Percentiles rank a stretch among this genome's conserved stretches.
phyloP scores from a whole-genome alignment of 35 echinoderm and acorn worm species.

The Apostichopus californicus region DNA sequence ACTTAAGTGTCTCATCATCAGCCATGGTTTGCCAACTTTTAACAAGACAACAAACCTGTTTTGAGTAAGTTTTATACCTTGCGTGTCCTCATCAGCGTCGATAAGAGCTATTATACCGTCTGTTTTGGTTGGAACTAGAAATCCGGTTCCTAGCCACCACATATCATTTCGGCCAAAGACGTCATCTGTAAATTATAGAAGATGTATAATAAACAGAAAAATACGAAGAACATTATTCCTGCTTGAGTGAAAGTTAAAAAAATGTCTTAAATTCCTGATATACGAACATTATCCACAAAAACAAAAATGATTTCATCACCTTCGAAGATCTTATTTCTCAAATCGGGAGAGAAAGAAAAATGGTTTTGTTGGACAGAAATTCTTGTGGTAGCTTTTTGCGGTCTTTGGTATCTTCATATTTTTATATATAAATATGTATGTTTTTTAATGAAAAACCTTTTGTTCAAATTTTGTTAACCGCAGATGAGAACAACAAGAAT shows the following conservation, averaged over 20 bases:
- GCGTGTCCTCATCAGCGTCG: conserved; percentile 33
- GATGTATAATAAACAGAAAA: background rate
- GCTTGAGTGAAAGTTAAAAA: background rate
- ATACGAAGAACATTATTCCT: background rate
- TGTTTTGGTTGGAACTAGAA: conserved; percentile 74
- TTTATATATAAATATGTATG: no score
- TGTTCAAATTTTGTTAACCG: no score
- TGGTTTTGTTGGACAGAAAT: background rate
- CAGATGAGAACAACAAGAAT: no score
- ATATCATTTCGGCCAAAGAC: conserved; percentile 68
- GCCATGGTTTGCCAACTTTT: no score
- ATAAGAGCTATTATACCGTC: conserved; percentile 67
- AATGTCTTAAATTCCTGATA: no score
- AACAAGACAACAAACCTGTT: no score
- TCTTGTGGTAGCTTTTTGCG: background rate
- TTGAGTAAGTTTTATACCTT: conserved; percentile 27
- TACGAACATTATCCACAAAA: background rate
- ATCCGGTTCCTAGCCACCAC: conserved; percentile 82
- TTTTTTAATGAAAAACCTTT: no score
- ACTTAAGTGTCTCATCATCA: background rate
- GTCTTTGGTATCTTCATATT: no score
- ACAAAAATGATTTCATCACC: background rate
- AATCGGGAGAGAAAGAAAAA: background rate
- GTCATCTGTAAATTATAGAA: conserved; percentile 59
- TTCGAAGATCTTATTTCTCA: background rate